Evolutionary conservation across 2,888 invertebrate genomes (phyloP).

Genomic region (Thecophora atra): DNA sequence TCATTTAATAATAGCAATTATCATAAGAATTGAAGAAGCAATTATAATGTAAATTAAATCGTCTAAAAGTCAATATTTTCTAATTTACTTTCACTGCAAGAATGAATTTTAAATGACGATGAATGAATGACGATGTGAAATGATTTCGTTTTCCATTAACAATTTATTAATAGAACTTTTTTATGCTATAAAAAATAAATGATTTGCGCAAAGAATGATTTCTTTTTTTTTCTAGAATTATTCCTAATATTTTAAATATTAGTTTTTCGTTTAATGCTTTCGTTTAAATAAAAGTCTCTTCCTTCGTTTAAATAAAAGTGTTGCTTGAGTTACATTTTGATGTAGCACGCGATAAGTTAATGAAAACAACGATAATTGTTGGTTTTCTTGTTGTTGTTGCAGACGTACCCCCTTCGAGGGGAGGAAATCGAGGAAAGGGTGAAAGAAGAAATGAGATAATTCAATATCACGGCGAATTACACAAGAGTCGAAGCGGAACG

Average conservation of each 20-base stretch:
- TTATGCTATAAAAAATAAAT: too few relatives aligned
- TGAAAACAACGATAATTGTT: neutral
- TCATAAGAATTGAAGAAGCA: too few relatives aligned
- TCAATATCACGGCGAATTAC: neutral
- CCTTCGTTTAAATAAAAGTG: neutral
- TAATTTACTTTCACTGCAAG: too few relatives aligned
- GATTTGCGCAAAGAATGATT: too few relatives aligned
- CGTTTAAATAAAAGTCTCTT: neutral
- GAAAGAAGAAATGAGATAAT: neutral
- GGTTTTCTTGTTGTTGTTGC: neutral
- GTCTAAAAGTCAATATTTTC: too few relatives aligned
- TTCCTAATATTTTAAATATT: neutral
- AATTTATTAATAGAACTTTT: too few relatives aligned
- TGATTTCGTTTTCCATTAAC: too few relatives aligned
- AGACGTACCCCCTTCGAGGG: too few relatives aligned
- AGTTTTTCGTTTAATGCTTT: neutral
- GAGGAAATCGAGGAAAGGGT: neutral
- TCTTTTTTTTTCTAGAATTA: neutral
- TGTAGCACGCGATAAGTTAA: neutral
- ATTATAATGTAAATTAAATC: too few relatives aligned
- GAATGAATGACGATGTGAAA: too few relatives aligned
- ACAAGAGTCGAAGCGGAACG: neutral
- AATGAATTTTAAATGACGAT: too few relatives aligned
- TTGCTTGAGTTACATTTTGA: neutral
- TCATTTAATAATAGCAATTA: too few relatives aligned